phyloP scores from a whole-genome alignment of 1,140 invertebrate species.

The Trichomalopsis sarcophagae region DNA sequence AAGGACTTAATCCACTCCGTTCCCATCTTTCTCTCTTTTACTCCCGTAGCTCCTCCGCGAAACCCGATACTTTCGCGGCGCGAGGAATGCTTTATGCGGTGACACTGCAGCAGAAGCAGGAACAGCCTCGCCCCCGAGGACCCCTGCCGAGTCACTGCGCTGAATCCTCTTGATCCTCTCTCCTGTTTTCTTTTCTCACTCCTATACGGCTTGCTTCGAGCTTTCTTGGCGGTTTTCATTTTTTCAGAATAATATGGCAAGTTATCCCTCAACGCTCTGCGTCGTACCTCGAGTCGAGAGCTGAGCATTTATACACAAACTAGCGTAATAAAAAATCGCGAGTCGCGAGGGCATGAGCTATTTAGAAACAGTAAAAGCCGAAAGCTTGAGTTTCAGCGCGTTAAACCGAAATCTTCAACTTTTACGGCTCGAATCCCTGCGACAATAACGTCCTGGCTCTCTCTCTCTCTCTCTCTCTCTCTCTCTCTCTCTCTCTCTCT shows the following conservation, averaged over 20 bases:
- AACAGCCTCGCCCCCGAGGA: conserved; percentile 54
- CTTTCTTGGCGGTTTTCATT: too few relatives aligned
- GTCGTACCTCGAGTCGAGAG: background rate
- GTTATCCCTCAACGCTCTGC: too few relatives aligned
- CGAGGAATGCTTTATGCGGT: conserved; percentile 71
- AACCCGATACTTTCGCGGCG: conserved; percentile 67
- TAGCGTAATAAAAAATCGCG: background rate
- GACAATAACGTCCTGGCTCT: background rate
- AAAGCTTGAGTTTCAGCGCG: background rate
- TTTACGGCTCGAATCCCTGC: background rate
- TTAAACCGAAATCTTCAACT: background rate
- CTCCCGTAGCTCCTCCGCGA: conserved; percentile 55
- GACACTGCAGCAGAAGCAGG: conserved; percentile 67
- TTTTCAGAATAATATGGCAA: too few relatives aligned
- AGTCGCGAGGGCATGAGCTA: background rate
- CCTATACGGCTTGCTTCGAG: too few relatives aligned
- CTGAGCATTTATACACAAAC: too few relatives aligned
- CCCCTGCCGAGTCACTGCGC: conserved; percentile 66
- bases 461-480: background rate
- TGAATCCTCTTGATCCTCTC: conserved; percentile 61
- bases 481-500: background rate
- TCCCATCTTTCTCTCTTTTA: background rate
- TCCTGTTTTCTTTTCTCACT: conserved; percentile 9
- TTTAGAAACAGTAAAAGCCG: background rate
- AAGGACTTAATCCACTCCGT: conserved; percentile 46